These are phyloP conservation scores for Xenopus laevis DNA, from an alignment of 2,113 vertebrate species.

Conservation along the genomic window DNA sequence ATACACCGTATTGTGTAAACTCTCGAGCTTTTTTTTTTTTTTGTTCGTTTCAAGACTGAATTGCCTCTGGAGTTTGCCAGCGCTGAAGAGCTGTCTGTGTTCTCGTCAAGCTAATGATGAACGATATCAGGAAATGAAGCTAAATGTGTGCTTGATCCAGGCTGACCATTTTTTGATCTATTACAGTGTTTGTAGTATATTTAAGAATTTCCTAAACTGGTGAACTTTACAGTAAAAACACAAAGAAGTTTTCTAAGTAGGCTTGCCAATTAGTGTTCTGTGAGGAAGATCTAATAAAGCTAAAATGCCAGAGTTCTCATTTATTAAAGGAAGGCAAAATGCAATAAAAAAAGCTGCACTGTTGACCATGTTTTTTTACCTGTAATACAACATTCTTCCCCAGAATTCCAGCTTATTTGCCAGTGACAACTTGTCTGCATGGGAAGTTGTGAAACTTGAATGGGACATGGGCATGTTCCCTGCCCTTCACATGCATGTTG, in stretches of 20 bases:
- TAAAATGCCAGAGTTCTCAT: background rate
- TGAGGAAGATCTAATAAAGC: conserved; percentile 2
- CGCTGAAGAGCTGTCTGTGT: conserved; percentile 51
- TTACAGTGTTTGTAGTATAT: conserved; percentile 51
- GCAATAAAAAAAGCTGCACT: too few species aligned
- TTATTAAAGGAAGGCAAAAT: too few species aligned
- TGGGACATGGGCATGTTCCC: too few species aligned
- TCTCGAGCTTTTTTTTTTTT: conserved; percentile 43
- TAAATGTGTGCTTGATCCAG: conserved; percentile 47
- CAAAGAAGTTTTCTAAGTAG: conserved; percentile 1
- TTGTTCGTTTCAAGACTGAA: conserved; percentile 49
- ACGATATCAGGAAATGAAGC: conserved; percentile 54
- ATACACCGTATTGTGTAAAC: conserved; percentile 52
- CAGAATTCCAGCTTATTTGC: too few species aligned
- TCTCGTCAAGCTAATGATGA: conserved; percentile 56
- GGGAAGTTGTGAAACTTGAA: too few species aligned
- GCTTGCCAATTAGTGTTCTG: background rate
- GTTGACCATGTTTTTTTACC: too few species aligned
- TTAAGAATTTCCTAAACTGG: conserved; percentile 48
- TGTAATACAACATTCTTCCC: too few species aligned
- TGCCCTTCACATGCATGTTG: too few species aligned
- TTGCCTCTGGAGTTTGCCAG: conserved; percentile 53
- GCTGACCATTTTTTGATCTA: conserved; percentile 53
- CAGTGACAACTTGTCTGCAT: too few species aligned
- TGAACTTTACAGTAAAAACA: conserved; percentile 38